These are phyloP conservation scores for Tryphoninae sp. DNA, from an alignment of 2,888 invertebrate genomes.

Conservation along the genomic window DNA sequence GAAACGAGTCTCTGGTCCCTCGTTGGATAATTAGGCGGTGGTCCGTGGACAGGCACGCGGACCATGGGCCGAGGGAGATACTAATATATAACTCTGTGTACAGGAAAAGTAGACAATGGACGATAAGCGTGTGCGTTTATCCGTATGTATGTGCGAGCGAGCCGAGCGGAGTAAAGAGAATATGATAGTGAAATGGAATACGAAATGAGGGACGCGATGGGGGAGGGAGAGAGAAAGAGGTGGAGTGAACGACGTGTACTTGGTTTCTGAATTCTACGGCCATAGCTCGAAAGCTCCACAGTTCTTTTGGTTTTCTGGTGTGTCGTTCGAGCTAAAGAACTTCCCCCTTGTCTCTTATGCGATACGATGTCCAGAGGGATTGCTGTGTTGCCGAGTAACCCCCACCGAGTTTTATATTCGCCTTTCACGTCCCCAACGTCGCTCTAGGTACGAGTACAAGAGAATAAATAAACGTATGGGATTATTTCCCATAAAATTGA, in stretches of 20 bases:
- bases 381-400: constrained; percentile 22
- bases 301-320: constrained; percentile 23
- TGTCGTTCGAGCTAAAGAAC: constrained; percentile 35
- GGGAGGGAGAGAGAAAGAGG: constrained; percentile 38
- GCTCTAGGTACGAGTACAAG: too few relatives aligned
- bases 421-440: not conserved
- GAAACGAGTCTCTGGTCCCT: constrained; percentile 55
- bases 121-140: constrained; percentile 63
- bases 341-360: constrained; percentile 15
- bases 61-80: constrained; percentile 39
- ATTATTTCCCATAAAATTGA: too few relatives aligned
- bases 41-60: constrained; percentile 59
- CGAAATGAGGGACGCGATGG: constrained; percentile 74
- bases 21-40: constrained; percentile 66
- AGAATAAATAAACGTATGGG: too few relatives aligned
- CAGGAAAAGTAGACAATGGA: constrained; percentile 78
- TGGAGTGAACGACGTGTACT: constrained; percentile 59
- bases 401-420: constrained; percentile 17
- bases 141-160: constrained; percentile 60
- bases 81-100: constrained; percentile 55
- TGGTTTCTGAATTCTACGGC: not conserved
- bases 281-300: not conserved
- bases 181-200: constrained; percentile 79
- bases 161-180: constrained; percentile 74
- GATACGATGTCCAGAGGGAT: constrained; percentile 39